A percentile compares a stretch with the other conserved stretches of the same genome.
These are phyloP conservation scores for Hartigia nigra DNA, from an alignment of 2,888 invertebrate genomes.

Conservation along the genomic window DNA sequence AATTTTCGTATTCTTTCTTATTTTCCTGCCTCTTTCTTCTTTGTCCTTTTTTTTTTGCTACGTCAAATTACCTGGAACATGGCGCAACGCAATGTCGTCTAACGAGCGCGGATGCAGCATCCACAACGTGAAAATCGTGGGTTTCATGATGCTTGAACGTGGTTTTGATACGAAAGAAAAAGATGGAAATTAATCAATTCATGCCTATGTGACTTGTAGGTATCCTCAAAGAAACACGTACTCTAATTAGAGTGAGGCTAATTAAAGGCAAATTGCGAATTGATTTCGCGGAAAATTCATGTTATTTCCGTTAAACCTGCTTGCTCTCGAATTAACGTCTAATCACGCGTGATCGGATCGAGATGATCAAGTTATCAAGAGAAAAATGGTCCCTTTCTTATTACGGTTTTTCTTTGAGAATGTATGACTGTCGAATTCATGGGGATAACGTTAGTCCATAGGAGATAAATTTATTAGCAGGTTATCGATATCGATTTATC, in stretches of 20 bases:
- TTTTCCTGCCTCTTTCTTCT: slow-evolving; percentile 13
- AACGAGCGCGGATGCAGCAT: not conserved
- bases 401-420: too few relatives aligned
- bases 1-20: slow-evolving; percentile 8
- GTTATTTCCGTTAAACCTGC: not conserved
- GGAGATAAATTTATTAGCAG: not conserved
- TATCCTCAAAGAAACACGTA: not conserved
- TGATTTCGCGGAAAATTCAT: not conserved
- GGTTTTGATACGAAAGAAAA: not conserved
- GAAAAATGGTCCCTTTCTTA: too few relatives aligned
- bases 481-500: not conserved
- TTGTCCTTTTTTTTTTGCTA: not conserved
- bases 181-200: not conserved
- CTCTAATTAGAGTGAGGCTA: too few relatives aligned
- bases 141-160: not conserved
- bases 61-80: not conserved
- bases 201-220: not conserved
- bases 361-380: too few relatives aligned
- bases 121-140: not conserved
- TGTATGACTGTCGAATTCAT: not conserved
- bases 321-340: too few relatives aligned
- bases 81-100: not conserved
- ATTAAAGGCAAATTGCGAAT: not conserved
- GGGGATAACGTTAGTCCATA: not conserved
- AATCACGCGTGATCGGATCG: too few relatives aligned